A percentile compares a stretch with the other conserved stretches of the same genome.
These are phyloP conservation scores for Stegodyphus dumicola DNA, from an alignment of 1,140 invertebrate species.

Conservation along the genomic window DNA sequence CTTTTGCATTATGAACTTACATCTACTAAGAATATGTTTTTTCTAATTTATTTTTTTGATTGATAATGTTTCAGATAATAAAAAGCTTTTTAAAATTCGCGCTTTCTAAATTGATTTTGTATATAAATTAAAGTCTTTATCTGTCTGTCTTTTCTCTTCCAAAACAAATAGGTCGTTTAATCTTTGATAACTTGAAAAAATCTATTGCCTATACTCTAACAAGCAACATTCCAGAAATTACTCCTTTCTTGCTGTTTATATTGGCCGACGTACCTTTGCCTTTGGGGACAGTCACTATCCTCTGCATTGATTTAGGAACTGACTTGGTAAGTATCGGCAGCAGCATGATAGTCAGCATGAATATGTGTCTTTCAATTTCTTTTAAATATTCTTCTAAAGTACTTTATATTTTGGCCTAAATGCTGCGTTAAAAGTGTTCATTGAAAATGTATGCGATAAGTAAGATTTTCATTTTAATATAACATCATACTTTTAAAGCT, in stretches of 20 bases:
- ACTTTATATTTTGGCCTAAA: not conserved
- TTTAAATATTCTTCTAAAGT: not conserved
- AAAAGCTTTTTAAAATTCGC: too few species aligned
- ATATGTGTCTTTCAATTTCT: slow-evolving; percentile 2
- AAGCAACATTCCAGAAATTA: slow-evolving; percentile 99
- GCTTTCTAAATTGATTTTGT: too few species aligned
- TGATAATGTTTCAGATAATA: too few species aligned
- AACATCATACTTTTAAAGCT: too few species aligned
- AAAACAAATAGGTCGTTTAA: slow-evolving; percentile 75
- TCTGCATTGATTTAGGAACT: slow-evolving; percentile 99
- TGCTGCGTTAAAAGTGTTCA: not conserved
- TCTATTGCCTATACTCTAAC: slow-evolving; percentile 99
- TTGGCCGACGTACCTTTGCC: slow-evolving; percentile 96
- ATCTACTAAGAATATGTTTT: too few species aligned
- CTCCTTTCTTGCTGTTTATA: slow-evolving; percentile 98
- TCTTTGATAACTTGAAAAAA: slow-evolving; percentile 99
- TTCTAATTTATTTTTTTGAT: too few species aligned
- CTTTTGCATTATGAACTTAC: too few species aligned
- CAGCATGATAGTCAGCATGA: not conserved
- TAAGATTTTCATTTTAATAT: too few species aligned
- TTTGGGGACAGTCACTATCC: slow-evolving; percentile 97
- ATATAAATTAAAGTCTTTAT: too few species aligned
- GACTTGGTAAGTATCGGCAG: slow-evolving; percentile 81
- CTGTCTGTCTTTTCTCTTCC: too few species aligned
- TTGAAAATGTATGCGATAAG: too few species aligned